phyloP scores from a whole-genome alignment of 1,140 invertebrate species.

The Aricia agestis region DNA sequence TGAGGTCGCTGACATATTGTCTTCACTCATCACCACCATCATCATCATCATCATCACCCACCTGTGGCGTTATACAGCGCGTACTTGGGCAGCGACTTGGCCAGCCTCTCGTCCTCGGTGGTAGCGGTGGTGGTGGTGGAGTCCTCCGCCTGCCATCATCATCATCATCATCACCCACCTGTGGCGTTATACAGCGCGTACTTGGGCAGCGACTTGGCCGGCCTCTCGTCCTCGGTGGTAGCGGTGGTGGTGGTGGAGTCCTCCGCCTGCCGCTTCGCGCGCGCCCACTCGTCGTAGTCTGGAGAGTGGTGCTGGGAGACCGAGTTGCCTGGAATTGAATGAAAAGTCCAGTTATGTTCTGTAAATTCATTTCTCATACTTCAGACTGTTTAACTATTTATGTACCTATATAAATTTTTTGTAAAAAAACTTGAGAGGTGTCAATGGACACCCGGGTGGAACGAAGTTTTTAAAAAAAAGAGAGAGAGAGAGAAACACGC shows the following conservation, averaged over 20 bases:
- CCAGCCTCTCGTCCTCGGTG: slow-evolving; percentile 44
- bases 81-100: slow-evolving; percentile 36
- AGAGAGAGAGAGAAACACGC: too few species aligned
- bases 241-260: slow-evolving; percentile 34
- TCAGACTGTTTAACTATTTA: too few species aligned
- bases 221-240: slow-evolving; percentile 43
- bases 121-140: slow-evolving; percentile 29
- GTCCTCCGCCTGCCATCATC: slow-evolving; percentile 33
- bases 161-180: slow-evolving; percentile 33
- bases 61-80: slow-evolving; percentile 62
- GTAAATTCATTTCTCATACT: too few species aligned
- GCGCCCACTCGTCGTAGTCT: slow-evolving; percentile 48
- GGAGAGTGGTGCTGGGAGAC: slow-evolving; percentile 47
- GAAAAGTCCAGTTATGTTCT: background rate
- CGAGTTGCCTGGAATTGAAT: slow-evolving; percentile 49
- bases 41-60: slow-evolving; percentile 24
- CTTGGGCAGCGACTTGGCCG: slow-evolving; percentile 34
- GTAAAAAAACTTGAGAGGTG: too few species aligned
- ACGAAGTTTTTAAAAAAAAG: too few species aligned
- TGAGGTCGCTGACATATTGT: too few species aligned
- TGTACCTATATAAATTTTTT: too few species aligned
- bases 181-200: slow-evolving; percentile 61
- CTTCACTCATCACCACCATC: too few species aligned
- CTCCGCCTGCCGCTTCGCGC: slow-evolving; percentile 44
- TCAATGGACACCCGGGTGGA: too few species aligned